Conservation (phyloP, 2,113 vertebrate species). For the Cyphomyrus discorhynchus region DNA sequence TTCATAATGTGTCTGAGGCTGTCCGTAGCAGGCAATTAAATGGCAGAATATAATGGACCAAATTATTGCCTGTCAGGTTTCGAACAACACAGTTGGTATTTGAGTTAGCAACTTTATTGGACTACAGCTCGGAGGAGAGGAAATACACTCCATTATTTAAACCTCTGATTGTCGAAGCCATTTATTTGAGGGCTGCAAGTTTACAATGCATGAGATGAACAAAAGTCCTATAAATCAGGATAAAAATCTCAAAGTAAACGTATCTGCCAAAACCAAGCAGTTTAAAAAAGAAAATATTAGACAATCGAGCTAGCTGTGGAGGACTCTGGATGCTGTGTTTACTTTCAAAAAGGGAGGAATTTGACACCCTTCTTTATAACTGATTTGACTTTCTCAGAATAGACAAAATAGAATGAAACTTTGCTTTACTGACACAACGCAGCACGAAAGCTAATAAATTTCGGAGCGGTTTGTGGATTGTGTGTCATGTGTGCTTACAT, state of each 20-base stretch:
- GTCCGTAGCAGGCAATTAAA: slow-evolving; percentile 94
- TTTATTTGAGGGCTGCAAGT: slow-evolving; percentile 75
- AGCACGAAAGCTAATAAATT: background rate
- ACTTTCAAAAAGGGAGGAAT: slow-evolving; percentile 39
- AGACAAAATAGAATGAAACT: slow-evolving; percentile 8
- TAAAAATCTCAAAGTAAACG: slow-evolving; percentile 84
- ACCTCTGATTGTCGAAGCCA: slow-evolving; percentile 90
- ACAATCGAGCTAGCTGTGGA: slow-evolving; percentile 75
- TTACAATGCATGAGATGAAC: slow-evolving; percentile 79
- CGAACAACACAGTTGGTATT: slow-evolving; percentile 96
- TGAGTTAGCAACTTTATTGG: slow-evolving; percentile 94
- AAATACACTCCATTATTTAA: slow-evolving; percentile 92
- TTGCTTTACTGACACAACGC: no score
- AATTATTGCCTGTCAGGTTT: slow-evolving; percentile 97
- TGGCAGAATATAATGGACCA: slow-evolving; percentile 95
- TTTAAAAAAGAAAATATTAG: slow-evolving; percentile 75
- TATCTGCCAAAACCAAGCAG: slow-evolving; percentile 84
- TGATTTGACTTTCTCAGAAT: slow-evolving; percentile 26
- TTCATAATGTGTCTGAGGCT: slow-evolving; percentile 93
- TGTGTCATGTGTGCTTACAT: background rate
- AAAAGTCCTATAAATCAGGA: slow-evolving; percentile 88
- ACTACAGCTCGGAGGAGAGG: slow-evolving; percentile 87
- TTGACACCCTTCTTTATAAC: slow-evolving; percentile 37
- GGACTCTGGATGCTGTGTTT: slow-evolving; percentile 65
- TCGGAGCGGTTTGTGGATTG: background rate